These are phyloP conservation scores for Folsomia manolachei DNA, from an alignment of 2,888 invertebrate species.

Conservation along the genomic window DNA sequence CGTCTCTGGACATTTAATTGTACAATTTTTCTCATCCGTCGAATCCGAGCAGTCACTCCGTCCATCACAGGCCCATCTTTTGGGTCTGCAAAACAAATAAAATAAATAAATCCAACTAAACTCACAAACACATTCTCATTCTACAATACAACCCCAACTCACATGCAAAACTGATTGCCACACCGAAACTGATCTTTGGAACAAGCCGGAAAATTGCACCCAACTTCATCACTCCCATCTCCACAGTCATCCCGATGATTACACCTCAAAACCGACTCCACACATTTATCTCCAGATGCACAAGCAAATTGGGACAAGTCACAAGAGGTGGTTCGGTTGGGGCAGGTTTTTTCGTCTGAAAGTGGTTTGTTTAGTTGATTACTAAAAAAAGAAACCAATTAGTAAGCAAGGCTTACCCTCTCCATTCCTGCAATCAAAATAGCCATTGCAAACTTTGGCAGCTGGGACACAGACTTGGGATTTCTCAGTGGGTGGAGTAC, in stretches of 20 bases:
- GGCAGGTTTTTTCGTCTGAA: slow-evolving; percentile 27
- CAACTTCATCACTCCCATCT: slow-evolving; percentile 66
- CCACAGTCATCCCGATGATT: slow-evolving; percentile 88
- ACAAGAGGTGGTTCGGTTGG: slow-evolving; percentile 33
- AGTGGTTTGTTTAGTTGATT: background rate
- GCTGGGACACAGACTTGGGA: slow-evolving; percentile 73
- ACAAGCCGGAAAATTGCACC: slow-evolving; percentile 80
- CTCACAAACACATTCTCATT: too few relatives aligned
- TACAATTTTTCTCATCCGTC: slow-evolving; percentile 55
- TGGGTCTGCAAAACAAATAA: background rate
- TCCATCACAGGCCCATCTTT: slow-evolving; percentile 23
- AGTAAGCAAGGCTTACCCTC: slow-evolving; percentile 63
- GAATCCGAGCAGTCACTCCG: slow-evolving; percentile 82
- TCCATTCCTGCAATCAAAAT: slow-evolving; percentile 80
- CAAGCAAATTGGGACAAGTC: slow-evolving; percentile 83
- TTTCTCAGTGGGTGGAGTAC: slow-evolving; percentile 54
- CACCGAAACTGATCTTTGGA: slow-evolving; percentile 89
- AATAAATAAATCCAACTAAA: too few relatives aligned
- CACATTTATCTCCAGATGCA: slow-evolving; percentile 73
- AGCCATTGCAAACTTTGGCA: slow-evolving; percentile 87
- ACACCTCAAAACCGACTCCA: slow-evolving; percentile 72
- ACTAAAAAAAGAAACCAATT: background rate
- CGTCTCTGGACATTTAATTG: slow-evolving; percentile 73
- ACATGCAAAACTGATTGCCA: slow-evolving; percentile 89
- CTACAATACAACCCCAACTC: slow-evolving; percentile 77